Evolutionary conservation across 2,888 invertebrate genomes (phyloP).

Genomic region (Nycteola revayana): DNA sequence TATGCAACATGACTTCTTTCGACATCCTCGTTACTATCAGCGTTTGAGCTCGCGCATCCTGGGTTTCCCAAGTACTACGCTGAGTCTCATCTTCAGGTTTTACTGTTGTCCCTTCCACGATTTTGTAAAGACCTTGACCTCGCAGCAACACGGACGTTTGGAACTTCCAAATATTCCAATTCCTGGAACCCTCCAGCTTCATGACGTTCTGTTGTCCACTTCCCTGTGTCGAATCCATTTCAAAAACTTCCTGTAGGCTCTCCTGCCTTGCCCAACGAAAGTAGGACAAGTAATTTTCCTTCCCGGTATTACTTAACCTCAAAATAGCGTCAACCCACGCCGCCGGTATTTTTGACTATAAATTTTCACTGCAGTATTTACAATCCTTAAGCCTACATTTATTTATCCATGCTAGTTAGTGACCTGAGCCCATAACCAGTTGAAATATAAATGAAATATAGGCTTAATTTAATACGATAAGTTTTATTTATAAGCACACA

Average conservation of each 20-base stretch:
- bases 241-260: not conserved
- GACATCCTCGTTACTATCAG: not conserved
- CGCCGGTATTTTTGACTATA: not conserved
- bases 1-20: not conserved
- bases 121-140: slow-evolving; percentile 5
- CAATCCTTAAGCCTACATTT: not conserved
- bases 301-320: not conserved
- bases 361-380: not conserved
- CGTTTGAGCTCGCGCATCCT: not conserved
- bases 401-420: not conserved
- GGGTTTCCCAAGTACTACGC: not conserved
- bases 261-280: not conserved
- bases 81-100: slow-evolving; percentile 1
- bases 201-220: not conserved
- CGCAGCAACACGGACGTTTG: slow-evolving; percentile 4
- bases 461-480: no score
- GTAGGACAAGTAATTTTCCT: slow-evolving; percentile 1
- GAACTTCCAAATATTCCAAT: slow-evolving; percentile 8
- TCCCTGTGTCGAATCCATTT: slow-evolving; percentile 1
- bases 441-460: not conserved
- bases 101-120: slow-evolving; percentile 2
- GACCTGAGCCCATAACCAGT: slow-evolving; percentile 1
- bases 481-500: not conserved
- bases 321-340: not conserved
- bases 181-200: slow-evolving; percentile 1